Percentiles rank a stretch among this genome's conserved stretches.
These are phyloP conservation scores for Gymnocypris eckloni DNA, from an alignment of 2,797 vertebrate species.

Conservation along the genomic window DNA sequence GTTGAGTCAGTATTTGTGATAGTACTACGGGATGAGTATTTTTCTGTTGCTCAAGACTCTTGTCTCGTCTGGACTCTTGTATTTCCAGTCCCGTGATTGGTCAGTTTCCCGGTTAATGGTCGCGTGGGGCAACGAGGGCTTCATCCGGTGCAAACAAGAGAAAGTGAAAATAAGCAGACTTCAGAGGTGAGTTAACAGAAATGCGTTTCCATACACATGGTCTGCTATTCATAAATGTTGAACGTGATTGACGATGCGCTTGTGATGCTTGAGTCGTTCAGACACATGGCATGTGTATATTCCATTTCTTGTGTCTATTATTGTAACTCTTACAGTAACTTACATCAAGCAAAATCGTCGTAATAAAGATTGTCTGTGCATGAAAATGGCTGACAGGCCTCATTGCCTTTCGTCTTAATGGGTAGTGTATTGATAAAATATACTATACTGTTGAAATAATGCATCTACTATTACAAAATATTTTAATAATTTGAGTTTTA, in stretches of 20 bases:
- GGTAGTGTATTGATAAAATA: neutral
- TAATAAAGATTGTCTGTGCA: neutral
- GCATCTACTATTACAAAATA: neutral
- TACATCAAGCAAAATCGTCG: neutral
- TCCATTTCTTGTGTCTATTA: neutral
- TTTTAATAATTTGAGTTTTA: neutral
- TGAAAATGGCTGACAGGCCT: neutral
- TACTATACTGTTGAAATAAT: neutral
- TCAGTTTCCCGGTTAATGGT: slow-evolving; percentile 1
- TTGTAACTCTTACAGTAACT: neutral
- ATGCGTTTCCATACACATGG: neutral
- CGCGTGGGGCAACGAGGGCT: slow-evolving; percentile 47
- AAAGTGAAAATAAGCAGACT: neutral
- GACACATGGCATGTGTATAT: neutral
- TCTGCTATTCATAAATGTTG: neutral
- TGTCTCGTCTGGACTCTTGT: neutral
- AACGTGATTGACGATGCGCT: neutral
- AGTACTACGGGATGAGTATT: neutral
- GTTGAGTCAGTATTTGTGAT: neutral
- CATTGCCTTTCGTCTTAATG: neutral
- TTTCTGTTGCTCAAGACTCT: neutral
- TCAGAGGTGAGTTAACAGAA: slow-evolving; percentile 4
- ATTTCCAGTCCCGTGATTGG: slow-evolving; percentile 20
- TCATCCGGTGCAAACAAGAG: slow-evolving; percentile 18
- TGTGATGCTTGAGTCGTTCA: neutral